Conservation (phyloP, 2,797 vertebrate species). For the Pseudochaenichthys georgianus region DNA sequence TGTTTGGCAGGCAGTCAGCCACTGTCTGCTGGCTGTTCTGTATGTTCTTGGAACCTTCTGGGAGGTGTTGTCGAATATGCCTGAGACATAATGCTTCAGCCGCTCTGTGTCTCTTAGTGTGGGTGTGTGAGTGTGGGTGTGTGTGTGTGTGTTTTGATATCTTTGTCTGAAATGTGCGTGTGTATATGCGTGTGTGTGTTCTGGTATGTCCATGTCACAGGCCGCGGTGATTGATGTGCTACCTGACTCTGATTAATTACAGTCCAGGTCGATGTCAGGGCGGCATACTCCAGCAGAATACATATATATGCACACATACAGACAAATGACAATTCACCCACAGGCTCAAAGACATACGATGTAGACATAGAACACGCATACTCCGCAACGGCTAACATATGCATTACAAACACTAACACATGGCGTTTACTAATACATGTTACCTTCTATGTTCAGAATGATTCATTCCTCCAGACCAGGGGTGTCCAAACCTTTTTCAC, state of each 20-base stretch:
- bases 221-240: conserved; percentile 74
- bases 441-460: not conserved
- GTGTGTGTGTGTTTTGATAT: not conserved
- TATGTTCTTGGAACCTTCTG: conserved; percentile 47
- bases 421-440: not conserved
- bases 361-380: conserved; percentile 13
- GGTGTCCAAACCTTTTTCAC: too few species aligned
- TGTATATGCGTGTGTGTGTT: not conserved
- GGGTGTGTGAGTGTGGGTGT: not conserved
- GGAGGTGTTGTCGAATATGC: conserved; percentile 48
- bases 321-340: conserved; percentile 28
- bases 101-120: not conserved
- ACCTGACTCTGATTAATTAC: conserved; percentile 77
- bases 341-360: conserved; percentile 1
- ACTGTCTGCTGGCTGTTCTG: conserved; percentile 43
- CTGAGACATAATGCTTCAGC: conserved; percentile 24
- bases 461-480: not conserved
- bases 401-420: conserved; percentile 5
- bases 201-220: conserved; percentile 43
- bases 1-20: conserved; percentile 50
- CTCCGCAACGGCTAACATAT: conserved; percentile 11
- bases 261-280: conserved; percentile 51
- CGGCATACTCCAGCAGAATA: conserved; percentile 54
- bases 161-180: conserved; percentile 7
- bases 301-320: conserved; percentile 37